Base-by-base conservation (phyloP, 2,113 vertebrate species). In the Empidonax alnorum region DNA sequence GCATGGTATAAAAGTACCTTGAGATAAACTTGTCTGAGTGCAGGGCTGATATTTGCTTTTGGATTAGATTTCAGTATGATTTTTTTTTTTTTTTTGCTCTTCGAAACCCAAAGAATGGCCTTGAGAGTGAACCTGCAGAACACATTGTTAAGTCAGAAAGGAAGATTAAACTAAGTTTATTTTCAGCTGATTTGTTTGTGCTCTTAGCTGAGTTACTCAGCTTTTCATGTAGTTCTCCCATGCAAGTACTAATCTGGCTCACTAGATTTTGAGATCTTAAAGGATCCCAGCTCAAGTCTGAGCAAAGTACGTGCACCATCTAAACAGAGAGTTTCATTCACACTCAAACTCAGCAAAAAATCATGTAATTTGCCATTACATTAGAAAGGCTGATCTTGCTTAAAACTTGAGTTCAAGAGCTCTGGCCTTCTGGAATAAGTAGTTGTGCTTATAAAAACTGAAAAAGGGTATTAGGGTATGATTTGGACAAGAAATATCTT, bases 101-200 rank as follows among this genome's bases (percentile, higher is more conserved):
- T 62, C 61, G 56, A 93, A 92, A 92, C 14, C 16, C 27, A 33
- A 39, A 67, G 35, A 86, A 63, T n/a, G 14, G 20, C 12, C 7
- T 92, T 76, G 53, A 83, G 33, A 74, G 44, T 35, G n/a, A 94
- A 86, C 71, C 83, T 89, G 72, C 39, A 78, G 37, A 92, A 65
- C 12, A 78, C n/a, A 72, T 53, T 87, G 52, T 75, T 91, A 78
- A 93, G 18, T 33, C 47, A 62, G 68, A 87, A 94, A 81, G 37
- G 55, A 90, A 86, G 25, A 71, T 59, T 59, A 68, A 84, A 69
- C 63, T 77, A 73, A 87, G 39, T 94, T 88, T 52, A 86, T 90
- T 94, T 95, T 93, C 87, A 92, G 44, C 37, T 93, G 88, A 87
- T 94, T 89, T 96, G 80, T 93, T 96, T 93, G 65, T 81, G 65